Base-by-base conservation (phyloP, 2,797 vertebrate genomes). In the Cossypha niveicapilla region DNA sequence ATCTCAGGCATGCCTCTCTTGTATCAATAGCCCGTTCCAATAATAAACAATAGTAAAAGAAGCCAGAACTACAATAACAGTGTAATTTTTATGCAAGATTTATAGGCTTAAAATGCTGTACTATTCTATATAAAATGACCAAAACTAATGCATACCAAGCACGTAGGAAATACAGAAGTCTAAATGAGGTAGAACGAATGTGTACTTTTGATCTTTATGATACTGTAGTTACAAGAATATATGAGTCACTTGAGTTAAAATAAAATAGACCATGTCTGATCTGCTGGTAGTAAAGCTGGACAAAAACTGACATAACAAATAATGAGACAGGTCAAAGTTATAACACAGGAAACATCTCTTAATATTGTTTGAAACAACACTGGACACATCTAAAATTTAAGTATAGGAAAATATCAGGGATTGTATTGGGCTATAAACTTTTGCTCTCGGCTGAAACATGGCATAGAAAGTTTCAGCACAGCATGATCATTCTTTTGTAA, bases 81-180 rank as follows among this genome's bases (percentile, higher is more conserved):
- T 18, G 42, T 53, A 60, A 60, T 53, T 24, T 84, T 70, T 54
- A 68, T 35, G 12, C 39, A 62, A 76, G 19, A 70, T 66, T 88
- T 75, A 79, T 28, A 27, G 37, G 37, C 80, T 85, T 80, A 83
- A 85, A 95, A 95, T 78, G 32, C 11, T 70, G 30, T 48, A 51
- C 24, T 94, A 14, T 62, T 94, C 41, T 68, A 92, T 23, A 67
- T 34, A 83, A 94, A 91, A 94, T 47, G 32, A 45, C 21, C 92
- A 90, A 77, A 94, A 17, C 63, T 72, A 76, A 86, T 34, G 32
- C 30, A 75, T 68, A 76, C 24, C 37, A 84, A 94, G 35, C 57
- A 79, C n/a, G 54, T 32, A 89, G 35, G 77, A 95, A 94, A 90
- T 75, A 44, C 48, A 87, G 60, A 86, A 85, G 27, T 61, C 39